Evolutionary conservation across 2,113 vertebrate species (phyloP), one percentile per base, ranked within the genome.

Genomic region (Piaya cayana): DNA sequence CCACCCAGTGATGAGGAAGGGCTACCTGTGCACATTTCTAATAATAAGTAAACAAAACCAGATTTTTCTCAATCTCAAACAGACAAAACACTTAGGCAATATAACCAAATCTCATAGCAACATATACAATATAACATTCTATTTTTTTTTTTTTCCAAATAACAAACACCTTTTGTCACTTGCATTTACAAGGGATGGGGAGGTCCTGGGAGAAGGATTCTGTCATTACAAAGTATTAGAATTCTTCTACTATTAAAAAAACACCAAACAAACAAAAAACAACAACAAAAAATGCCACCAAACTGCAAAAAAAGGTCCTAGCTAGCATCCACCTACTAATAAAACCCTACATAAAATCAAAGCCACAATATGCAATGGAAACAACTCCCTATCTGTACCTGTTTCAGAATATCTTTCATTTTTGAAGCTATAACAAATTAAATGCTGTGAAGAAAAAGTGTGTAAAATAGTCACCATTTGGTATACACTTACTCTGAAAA

Each of bases 401-500:
- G 15, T 53, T 95, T 81, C 30, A 83, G 43, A 85, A 52, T 47
- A n/a, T 13, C 34, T 81, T 72, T 67, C 29, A 34, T 86, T 58
- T 62, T 72, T 43, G 52, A 77, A 88, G 43, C 21, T 42, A 90
- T 52, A 82, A 82, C 14, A 92, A 88, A 84, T 16, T 37, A 37
- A 71, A 68, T 43, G 27, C 15, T 43, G 77, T 8, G 3, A 36
- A 47, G 32, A 39, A 74, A 8, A 45, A 63, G 9, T 1, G 37
- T 20, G 25, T 42, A 59, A 86, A 78, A 72, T 8, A 52, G 34
- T 36, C 18, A 78, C 37, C 11, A 8, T 52, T 92, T 71, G n/a
- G 12, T 72, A 89, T 80, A 85, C 74, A 70, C 42, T 62, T 95
- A 67, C 63, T 83, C 85, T 39, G 29, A 91, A 95, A 88, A 50